Evolutionary conservation across 2,797 vertebrate genomes (phyloP).

Genomic region (Hypotaenidia okinawae): DNA sequence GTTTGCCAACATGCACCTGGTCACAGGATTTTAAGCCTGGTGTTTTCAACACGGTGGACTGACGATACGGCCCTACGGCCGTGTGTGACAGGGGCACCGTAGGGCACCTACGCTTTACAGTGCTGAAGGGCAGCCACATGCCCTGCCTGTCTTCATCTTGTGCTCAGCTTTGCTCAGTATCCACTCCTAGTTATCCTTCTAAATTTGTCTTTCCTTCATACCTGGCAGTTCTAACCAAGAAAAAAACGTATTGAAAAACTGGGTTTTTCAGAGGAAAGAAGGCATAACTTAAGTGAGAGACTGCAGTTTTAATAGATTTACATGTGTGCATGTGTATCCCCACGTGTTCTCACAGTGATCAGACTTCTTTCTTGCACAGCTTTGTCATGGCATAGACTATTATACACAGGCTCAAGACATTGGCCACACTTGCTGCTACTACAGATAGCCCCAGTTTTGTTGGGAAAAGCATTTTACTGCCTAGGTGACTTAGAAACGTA

Average conservation of each 20-base stretch:
- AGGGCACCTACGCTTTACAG: background rate
- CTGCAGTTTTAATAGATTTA: background rate
- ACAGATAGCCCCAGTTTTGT: background rate
- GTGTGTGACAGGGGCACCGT: background rate
- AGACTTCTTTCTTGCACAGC: background rate
- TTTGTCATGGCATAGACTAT: background rate
- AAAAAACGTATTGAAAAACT: background rate
- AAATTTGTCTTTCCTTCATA: background rate
- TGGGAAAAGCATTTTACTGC: background rate
- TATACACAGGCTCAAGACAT: background rate
- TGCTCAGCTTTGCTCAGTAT: background rate
- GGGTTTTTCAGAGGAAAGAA: background rate
- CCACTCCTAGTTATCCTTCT: background rate
- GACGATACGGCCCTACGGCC: background rate
- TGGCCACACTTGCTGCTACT: background rate
- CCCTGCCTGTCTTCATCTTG: background rate
- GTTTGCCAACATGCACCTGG: background rate
- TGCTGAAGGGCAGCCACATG: background rate
- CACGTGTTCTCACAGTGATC: background rate
- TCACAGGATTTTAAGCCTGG: background rate
- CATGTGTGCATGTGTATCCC: fast-evolving
- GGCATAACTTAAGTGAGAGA: background rate
- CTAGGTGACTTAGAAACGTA: background rate
- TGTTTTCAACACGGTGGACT: background rate
- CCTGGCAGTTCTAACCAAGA: background rate